Percentiles rank a stretch among this genome's conserved stretches.
Evolutionary conservation across 2,113 vertebrate species (phyloP).

Genomic region (Spea multiplicata): DNA sequence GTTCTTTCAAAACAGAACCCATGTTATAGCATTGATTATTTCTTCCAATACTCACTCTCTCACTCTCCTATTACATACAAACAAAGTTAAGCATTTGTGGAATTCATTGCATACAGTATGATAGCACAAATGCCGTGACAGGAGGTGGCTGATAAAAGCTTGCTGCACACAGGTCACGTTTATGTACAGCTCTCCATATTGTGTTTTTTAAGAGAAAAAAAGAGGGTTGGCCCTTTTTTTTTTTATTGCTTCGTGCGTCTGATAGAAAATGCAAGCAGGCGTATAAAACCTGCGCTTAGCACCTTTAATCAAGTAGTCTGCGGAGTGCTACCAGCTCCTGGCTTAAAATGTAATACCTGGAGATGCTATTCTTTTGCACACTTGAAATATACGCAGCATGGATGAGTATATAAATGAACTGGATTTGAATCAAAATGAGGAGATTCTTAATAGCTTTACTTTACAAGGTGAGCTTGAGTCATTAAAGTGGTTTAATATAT

Average conservation of each 20-base stretch:
- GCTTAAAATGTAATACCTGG: too few relatives aligned
- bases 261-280: constrained; percentile 24
- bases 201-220: background rate
- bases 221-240: constrained; percentile 47
- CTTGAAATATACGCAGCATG: too few relatives aligned
- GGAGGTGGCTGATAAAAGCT: background rate
- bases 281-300: constrained; percentile 16
- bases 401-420: constrained; percentile 26
- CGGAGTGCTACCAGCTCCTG: constrained; percentile 10
- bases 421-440: constrained; percentile 61
- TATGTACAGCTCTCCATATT: background rate
- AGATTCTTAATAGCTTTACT: constrained; percentile 58
- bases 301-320: constrained; percentile 36
- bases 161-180: background rate
- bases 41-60: too few relatives aligned
- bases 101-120: background rate
- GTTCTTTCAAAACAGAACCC: too few relatives aligned
- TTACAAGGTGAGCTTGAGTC: constrained; percentile 63
- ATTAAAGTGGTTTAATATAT: too few relatives aligned
- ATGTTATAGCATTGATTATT: too few relatives aligned
- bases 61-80: too few relatives aligned
- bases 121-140: background rate
- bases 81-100: background rate
- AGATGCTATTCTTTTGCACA: too few relatives aligned
- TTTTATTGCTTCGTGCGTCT: constrained; percentile 46